Evolutionary conservation across 2,113 vertebrate species (phyloP), one percentile per base, ranked within the genome.

Genomic region (Gobio gobio): DNA sequence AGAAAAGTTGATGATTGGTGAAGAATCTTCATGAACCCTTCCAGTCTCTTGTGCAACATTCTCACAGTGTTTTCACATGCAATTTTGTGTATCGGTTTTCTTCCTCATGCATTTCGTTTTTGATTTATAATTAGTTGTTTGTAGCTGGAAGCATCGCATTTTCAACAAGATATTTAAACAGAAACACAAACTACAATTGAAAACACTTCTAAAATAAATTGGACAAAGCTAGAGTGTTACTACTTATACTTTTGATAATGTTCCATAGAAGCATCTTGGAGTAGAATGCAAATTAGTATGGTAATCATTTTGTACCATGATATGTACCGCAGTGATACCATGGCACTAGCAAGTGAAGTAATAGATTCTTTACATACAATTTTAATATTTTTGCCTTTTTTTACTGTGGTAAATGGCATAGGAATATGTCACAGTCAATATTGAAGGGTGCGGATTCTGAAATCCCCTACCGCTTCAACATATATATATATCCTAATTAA

Each of bases 1-100:
- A 51, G 20, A 66, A 64, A 66, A 33, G 78, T 81, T 81, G 78
- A 81, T 81, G 61, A 81, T 68, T 81, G 45, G 16, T 66, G 24
- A 81, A 80, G 43, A 51, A 20, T 29, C 47, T 54, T 76, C 73
- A 76, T 51, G 61, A 64, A 49, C 43, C 12, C n/a, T 3, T 76
- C 40, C 12, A 49, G 56, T 24, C 68, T 58, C 36, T 75, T 24
- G 51, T 54, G 26, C 26, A 66, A 66, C 24, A 29, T 47, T 80
- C 78, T 63, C 78, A 79, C 78, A 45, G 14, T 51, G 20, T 66
- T 33, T 66, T 29, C 26, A 36, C 26, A 1, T 84, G 73, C 63
- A 40, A 16, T 9, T 75, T 8, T 61, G 24, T 22, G 10, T 22
- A 33, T 24, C 20, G 0, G 22, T 43, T 2, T 70, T 10, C 49